Conservation (phyloP, 2,797 vertebrate genomes). For the Clarias fuscus region DNA sequence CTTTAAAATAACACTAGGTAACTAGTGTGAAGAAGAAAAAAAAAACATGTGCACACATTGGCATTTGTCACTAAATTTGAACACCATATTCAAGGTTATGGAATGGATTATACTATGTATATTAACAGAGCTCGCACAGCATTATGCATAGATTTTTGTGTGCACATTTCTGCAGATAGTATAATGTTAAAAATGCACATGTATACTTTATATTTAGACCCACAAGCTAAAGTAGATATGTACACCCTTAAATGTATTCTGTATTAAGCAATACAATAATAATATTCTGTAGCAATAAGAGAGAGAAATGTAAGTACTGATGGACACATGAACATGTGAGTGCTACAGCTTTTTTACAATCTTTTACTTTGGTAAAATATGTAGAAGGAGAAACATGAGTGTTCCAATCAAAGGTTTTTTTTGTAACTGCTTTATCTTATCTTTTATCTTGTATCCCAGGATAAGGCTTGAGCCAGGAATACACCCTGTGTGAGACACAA, state of each 20-base stretch:
- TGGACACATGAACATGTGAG: neutral
- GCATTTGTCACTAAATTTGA: slow-evolving; percentile 32
- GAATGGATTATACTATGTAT: neutral
- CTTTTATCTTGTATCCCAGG: neutral
- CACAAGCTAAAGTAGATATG: neutral
- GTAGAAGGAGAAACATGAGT: neutral
- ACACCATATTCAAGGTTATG: slow-evolving; percentile 27
- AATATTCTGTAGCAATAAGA: neutral
- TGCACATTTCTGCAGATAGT: neutral
- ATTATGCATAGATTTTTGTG: neutral
- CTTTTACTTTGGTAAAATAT: neutral
- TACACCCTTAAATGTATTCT: neutral
- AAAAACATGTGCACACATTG: slow-evolving; percentile 30
- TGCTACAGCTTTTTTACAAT: neutral
- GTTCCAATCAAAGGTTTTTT: neutral
- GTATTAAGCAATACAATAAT: neutral
- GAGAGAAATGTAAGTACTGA: neutral
- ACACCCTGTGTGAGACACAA: neutral
- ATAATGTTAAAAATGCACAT: neutral
- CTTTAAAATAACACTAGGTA: slow-evolving; percentile 54
- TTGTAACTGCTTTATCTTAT: neutral
- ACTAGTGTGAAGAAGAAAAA: slow-evolving; percentile 7
- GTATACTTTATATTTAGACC: neutral
- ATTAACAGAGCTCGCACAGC: neutral
- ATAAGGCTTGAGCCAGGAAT: neutral